Evolutionary conservation across 2,113 vertebrate species (phyloP), one percentile per base, ranked within the genome.

Genomic region (Cephalophus harveyi): DNA sequence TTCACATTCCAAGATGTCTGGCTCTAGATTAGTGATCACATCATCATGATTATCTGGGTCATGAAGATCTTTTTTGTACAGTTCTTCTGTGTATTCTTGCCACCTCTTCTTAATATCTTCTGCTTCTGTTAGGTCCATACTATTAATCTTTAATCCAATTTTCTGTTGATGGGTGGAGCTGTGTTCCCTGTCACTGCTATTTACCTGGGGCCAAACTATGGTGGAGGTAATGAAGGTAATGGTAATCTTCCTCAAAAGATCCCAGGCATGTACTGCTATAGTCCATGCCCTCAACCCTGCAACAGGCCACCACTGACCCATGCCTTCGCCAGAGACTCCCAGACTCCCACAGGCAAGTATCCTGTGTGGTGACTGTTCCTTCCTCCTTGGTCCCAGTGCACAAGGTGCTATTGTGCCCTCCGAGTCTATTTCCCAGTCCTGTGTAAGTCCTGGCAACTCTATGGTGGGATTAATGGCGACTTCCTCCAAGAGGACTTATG

Each of bases 381-480:
- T 71, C 64, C 64, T 36, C 19, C 19, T 36, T 71, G 64, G 17
- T 36, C 64, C 19, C 11, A 36, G 64, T 11, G 64, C n/a, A 23
- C n/a, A 71, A 36, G 9, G 19, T 71, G n/a, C 64, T 71, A 5
- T 11, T 71, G 64, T 71, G 64, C n/a, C n/a, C n/a, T 71, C n/a
- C 0, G 17, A 71, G n/a, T 21, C 64, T 71, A 71, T 21, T 36
- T 71, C 19, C 64, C 64, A 71, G 19, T 23, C n/a, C n/a, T 71
- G 23, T 12, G 4, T 71, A 21, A 36, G n/a, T 71, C 5, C 64
- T 71, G 64, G 64, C 17, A 71, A 10, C 19, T 36, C 64, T 23
- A 36, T 21, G 64, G 9, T 23, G 64, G n/a, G n/a, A 19, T 71
- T 71, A 71, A 71, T 11, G 19, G n/a, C 0, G 0, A 71, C n/a